These are phyloP conservation scores for Archilochus colubris DNA, from an alignment of 2,113 vertebrate species.

Conservation along the genomic window DNA sequence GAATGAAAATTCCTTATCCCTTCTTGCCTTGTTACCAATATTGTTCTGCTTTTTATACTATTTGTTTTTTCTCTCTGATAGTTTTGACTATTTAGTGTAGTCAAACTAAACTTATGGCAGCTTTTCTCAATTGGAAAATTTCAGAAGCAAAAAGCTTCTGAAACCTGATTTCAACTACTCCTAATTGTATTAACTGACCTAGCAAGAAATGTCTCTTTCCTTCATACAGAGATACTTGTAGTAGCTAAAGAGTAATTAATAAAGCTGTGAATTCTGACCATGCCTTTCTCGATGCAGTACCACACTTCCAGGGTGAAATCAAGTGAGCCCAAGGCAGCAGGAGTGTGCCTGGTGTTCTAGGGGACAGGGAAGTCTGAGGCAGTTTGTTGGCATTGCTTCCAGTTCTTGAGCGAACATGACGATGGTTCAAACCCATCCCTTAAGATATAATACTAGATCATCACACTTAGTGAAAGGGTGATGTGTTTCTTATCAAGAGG, in stretches of 20 bases:
- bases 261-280: background rate
- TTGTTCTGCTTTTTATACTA: background rate
- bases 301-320: background rate
- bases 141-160: background rate
- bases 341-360: background rate
- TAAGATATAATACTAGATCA: fast-evolving
- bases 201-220: background rate
- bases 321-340: background rate
- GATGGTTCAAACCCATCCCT: background rate
- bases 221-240: fast-evolving
- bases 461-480: fast-evolving
- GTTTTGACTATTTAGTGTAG: background rate
- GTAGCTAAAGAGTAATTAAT: background rate
- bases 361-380: background rate
- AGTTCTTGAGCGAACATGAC: fast-evolving
- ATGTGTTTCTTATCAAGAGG: background rate
- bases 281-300: background rate
- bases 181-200: background rate
- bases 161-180: background rate
- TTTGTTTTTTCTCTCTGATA: background rate
- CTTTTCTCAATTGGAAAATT: background rate
- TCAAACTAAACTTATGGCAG: background rate
- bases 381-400: background rate
- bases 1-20: background rate
- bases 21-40: background rate